Evolutionary conservation across 2,797 vertebrate species (phyloP), one percentile per base, ranked within the genome.

Genomic region (Alfaro cultratus): DNA sequence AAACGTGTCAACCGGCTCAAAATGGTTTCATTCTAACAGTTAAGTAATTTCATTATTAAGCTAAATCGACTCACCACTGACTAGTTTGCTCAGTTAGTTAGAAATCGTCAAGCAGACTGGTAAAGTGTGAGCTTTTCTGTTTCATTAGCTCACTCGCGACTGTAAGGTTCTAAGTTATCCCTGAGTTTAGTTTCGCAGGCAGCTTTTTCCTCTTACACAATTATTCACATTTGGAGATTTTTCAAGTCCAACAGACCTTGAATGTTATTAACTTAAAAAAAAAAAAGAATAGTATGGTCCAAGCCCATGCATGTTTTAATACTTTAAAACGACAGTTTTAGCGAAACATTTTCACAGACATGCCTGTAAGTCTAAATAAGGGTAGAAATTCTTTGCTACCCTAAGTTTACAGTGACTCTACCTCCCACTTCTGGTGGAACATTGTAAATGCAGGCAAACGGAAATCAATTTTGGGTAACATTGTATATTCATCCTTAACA

Each of bases 51-150:
- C 26, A 2, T 15, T 82, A 49, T 46, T 3, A 8, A 36, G 5
- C 2, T 13, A 5, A 73, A 81, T 13, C 2, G 12, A 90, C 90
- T 89, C 77, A 92, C 90, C 88, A 13, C 68, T 13, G 11, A 36
- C 0, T 70, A 77, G 1, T 80, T 80, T 64, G 64, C 57, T 46
- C 34, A 29, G 41, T 76, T 46, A 31, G 10, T 73, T 53, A 53
- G 36, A 1, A 74, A 26, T 23, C 73, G 16, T 53, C 51, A 76
- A 36, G 43, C 49, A 51, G 21, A 68, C 72, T 29, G 21, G 9
- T 67, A 72, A 8, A 29, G 23, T 60, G 67, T 74, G 12, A 47
- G 53, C 1, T 49, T 62, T 34, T 64, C 18, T 10, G 51, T 51
- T 75, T 45, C 43, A 51, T 75, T 75, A 23, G 76, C 41, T 68